Percentiles rank a stretch among this genome's conserved stretches.
phyloP scores from a whole-genome alignment of 2,113 vertebrate genomes.

The Bostrychus sinensis region DNA sequence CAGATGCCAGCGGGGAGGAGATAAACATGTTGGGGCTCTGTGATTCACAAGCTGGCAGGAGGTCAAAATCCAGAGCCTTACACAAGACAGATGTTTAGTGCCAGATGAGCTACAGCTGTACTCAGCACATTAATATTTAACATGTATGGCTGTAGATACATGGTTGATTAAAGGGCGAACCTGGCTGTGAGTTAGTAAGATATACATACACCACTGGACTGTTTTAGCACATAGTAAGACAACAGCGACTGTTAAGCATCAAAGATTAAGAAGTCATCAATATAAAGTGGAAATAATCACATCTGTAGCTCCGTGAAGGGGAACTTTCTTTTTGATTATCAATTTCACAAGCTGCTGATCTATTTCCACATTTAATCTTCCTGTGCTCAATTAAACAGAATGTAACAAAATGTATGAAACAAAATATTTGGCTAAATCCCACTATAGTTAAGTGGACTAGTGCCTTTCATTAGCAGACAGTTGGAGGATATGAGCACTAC shows the following conservation, averaged over 20 bases:
- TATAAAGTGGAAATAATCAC: conserved; percentile 69
- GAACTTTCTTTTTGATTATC: conserved; percentile 29
- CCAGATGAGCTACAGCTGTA: conserved; percentile 58
- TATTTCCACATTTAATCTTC: conserved; percentile 1
- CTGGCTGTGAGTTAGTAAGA: too few species aligned
- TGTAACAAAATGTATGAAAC: conserved; percentile 14
- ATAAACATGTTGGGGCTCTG: conserved; percentile 65
- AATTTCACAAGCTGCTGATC: conserved; percentile 9
- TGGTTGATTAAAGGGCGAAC: conserved; percentile 43
- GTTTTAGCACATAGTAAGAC: conserved; percentile 52
- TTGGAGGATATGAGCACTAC: conserved; percentile 34
- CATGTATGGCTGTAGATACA: conserved; percentile 56
- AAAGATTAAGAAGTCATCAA: conserved; percentile 69
- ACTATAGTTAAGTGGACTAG: conserved; percentile 27
- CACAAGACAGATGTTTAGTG: conserved; percentile 69
- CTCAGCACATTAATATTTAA: conserved; percentile 52
- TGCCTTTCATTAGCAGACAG: conserved; percentile 44
- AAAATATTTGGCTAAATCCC: conserved; percentile 22
- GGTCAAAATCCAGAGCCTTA: conserved; percentile 57
- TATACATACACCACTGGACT: too few species aligned
- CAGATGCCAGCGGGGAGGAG: conserved; percentile 58
- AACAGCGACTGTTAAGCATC: conserved; percentile 61
- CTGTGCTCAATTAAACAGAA: conserved; percentile 8
- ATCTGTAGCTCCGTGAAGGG: conserved; percentile 24
- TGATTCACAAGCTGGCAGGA: conserved; percentile 55